Percentiles rank a stretch among this genome's conserved stretches.
phyloP scores from a whole-genome alignment of 2,113 vertebrate species.

The Pachyramphus minor region DNA sequence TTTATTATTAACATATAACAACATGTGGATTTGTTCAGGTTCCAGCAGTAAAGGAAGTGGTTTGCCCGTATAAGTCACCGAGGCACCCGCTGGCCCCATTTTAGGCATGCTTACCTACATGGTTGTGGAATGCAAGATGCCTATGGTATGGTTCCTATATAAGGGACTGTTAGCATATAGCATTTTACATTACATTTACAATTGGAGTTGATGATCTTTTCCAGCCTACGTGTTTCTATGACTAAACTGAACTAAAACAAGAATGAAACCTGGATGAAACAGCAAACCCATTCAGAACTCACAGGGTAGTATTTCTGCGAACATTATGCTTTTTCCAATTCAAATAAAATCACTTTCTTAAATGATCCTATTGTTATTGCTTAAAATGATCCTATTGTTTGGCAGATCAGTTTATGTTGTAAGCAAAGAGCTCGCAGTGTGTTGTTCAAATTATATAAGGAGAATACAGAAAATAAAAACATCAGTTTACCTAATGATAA shows the following conservation, averaged over 20 bases:
- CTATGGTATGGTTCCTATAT: fast-evolving
- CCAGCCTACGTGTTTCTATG: neutral
- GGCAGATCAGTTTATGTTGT: neutral
- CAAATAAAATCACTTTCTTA: neutral
- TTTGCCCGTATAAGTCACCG: neutral
- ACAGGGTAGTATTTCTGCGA: neutral
- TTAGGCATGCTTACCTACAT: fast-evolving
- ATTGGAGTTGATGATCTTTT: neutral
- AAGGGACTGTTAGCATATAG: neutral
- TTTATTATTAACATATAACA: neutral
- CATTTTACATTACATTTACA: fast-evolving
- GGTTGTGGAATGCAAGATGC: neutral
- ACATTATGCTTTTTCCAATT: neutral
- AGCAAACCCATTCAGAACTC: neutral
- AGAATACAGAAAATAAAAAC: neutral
- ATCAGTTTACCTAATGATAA: neutral
- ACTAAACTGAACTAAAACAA: neutral
- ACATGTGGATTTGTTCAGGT: neutral
- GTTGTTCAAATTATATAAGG: neutral
- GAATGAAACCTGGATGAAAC: neutral
- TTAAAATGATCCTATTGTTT: neutral
- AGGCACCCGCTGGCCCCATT: neutral
- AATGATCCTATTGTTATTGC: neutral
- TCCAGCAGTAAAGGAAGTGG: neutral
- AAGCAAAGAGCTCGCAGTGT: neutral